Conservation (phyloP, 2,888 invertebrate genomes). For the Cryptocheilus praepositus region DNA sequence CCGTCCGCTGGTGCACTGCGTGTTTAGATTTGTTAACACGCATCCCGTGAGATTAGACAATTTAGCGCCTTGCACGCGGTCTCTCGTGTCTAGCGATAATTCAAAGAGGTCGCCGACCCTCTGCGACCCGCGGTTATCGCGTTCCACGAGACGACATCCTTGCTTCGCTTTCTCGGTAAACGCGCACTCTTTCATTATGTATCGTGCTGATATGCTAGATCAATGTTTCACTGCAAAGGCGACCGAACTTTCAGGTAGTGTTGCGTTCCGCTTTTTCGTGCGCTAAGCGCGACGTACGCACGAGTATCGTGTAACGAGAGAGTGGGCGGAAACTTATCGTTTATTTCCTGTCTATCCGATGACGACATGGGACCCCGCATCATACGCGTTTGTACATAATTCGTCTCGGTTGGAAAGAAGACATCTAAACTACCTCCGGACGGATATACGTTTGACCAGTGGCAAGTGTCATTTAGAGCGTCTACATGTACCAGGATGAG, state of each 20-base stretch:
- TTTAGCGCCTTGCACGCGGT: conserved; percentile 27
- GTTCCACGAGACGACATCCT: background rate
- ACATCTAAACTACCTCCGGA: too few relatives aligned
- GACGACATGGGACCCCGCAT: conserved; percentile 1
- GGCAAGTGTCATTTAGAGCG: too few relatives aligned
- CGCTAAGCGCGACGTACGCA: conserved; percentile 4
- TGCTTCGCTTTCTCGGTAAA: too few relatives aligned
- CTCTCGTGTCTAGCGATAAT: conserved; percentile 14
- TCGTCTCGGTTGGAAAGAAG: background rate
- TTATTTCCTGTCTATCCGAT: conserved; percentile 27
- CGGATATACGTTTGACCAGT: too few relatives aligned
- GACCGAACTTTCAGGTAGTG: too few relatives aligned
- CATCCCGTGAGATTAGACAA: conserved; percentile 34
- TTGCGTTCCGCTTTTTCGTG: too few relatives aligned
- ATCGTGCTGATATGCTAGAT: too few relatives aligned
- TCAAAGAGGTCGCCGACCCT: conserved; percentile 23
- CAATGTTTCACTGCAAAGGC: too few relatives aligned
- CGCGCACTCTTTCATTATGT: too few relatives aligned
- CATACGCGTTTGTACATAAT: background rate
- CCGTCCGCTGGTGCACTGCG: conserved; percentile 14
- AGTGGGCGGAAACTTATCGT: conserved; percentile 20
- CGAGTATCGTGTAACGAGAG: conserved; percentile 32
- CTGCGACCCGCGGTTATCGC: background rate
- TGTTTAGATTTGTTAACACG: conserved; percentile 31
- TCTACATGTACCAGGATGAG: too few relatives aligned